phyloP scores from a whole-genome alignment of 2,113 vertebrate species.

The Athene cunicularia region DNA sequence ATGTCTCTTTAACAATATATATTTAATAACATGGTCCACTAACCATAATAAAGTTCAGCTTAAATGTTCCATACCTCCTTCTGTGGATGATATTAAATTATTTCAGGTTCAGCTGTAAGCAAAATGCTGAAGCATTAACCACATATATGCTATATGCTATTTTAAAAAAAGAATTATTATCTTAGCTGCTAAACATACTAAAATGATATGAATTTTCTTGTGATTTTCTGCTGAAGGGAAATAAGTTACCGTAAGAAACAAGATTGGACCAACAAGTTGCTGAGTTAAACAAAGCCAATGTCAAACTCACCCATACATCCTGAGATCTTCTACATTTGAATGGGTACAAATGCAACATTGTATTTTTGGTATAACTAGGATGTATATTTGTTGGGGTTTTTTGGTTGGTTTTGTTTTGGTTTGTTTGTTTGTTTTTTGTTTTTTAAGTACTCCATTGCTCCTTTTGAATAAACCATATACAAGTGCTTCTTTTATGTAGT shows the following conservation, averaged over 20 bases:
- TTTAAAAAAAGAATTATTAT: not conserved
- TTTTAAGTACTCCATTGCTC: not conserved
- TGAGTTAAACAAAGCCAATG: not conserved
- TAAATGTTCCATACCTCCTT: constrained; percentile 3
- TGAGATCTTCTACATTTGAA: not conserved
- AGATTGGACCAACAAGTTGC: not conserved
- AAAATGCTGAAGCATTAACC: constrained; percentile 9
- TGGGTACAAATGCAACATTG: not conserved
- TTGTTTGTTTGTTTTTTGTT: not conserved
- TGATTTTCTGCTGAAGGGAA: not conserved
- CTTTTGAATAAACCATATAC: not conserved
- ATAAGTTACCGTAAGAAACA: not conserved
- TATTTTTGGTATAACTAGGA: not conserved
- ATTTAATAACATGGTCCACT: constrained; percentile 46
- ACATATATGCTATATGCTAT: not conserved
- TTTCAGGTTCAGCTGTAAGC: not conserved
- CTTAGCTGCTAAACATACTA: not conserved
- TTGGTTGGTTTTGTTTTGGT: too few relatives aligned
- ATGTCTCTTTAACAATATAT: not conserved
- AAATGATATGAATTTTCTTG: not conserved
- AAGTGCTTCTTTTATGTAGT: not conserved
- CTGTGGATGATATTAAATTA: not conserved
- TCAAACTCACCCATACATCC: not conserved
- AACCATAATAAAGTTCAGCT: constrained; percentile 34
- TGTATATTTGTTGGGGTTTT: not conserved